Evolutionary conservation across 1,140 invertebrate genomes (phyloP), one percentile per base, ranked within the genome.

Genomic region (Rhyacophila brunnea): DNA sequence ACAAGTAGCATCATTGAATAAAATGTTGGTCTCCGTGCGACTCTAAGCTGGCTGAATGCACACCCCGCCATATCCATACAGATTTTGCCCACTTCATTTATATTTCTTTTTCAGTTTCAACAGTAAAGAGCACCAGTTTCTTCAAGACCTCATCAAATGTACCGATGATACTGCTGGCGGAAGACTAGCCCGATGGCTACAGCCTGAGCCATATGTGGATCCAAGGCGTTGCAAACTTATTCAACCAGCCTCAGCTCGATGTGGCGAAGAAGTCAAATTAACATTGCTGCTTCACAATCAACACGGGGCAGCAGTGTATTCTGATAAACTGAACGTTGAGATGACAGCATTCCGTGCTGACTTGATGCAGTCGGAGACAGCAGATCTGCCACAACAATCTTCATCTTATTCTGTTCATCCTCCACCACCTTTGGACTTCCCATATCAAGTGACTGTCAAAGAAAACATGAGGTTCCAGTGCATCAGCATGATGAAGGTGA

Each of bases 401-500:
- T 95, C 77, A 14, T 17, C 13, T 28, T 54, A 32, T 38, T 83
- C 85, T 3, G 86, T 87, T 69, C 81, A 94, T 28, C 91, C 81
- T 91, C 93, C 82, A 19, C 87, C 89, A 0, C 80, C 84, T 10
- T 80, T 92, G 9, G 88, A 93, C 35, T 79, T 87, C 6, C 85
- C 89, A 0, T 98, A 96, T 75, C 90, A 96, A 73, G 85, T 92
- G 0, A 93, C 91, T 0, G 82, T 93, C 32, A 87, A 87, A 60
- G 94, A 97, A 67, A 95, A 92, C 71, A 95, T 95, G 86, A 87
- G 89, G 64, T 97, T 95, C 74, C 90, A 96, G 75, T 88, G 94
- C 2, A 96, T 98, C 56, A 93, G 91, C 4, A 91, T 94, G 62
- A 95, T 96, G 91, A 92, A 92, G 77, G 86, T 86, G 72, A 49